Evolutionary conservation across 2,888 invertebrate genomes (phyloP).

Genomic region (Magallana nippona): DNA sequence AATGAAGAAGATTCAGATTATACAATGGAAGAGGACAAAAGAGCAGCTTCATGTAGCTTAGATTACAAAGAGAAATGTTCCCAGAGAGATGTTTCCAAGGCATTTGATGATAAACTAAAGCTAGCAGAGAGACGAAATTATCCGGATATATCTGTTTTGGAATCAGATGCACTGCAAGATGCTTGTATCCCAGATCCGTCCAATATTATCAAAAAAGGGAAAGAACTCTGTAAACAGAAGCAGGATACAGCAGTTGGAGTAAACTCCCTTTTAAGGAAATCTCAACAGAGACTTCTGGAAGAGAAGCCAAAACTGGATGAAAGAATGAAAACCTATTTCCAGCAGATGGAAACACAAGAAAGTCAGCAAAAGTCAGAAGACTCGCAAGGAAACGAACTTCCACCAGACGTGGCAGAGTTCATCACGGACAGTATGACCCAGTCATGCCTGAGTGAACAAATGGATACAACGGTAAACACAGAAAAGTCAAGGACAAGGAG

Average conservation of each 20-base stretch:
- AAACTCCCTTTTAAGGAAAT: slow-evolving; percentile 59
- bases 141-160: slow-evolving; percentile 68
- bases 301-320: slow-evolving; percentile 64
- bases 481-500: not conserved
- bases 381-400: slow-evolving; percentile 58
- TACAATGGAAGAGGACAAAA: slow-evolving; percentile 45
- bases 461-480: not conserved
- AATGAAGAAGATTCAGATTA: slow-evolving; percentile 55
- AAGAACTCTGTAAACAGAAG: slow-evolving; percentile 41
- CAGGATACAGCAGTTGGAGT: slow-evolving; percentile 65
- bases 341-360: not conserved
- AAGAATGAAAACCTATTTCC: slow-evolving; percentile 56
- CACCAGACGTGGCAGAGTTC: slow-evolving; percentile 72
- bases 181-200: slow-evolving; percentile 43
- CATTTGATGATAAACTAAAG: slow-evolving; percentile 36
- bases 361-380: not conserved
- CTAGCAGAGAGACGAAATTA: slow-evolving; percentile 52
- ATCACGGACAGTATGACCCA: slow-evolving; percentile 61
- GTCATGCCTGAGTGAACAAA: not conserved
- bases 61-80: slow-evolving; percentile 51
- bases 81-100: slow-evolving; percentile 30
- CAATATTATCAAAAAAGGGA: slow-evolving; percentile 24
- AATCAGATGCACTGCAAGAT: slow-evolving; percentile 72
- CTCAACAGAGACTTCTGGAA: slow-evolving; percentile 63
- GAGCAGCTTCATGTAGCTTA: slow-evolving; percentile 60